Percentiles rank a stretch among this genome's conserved stretches.
These are phyloP conservation scores for Nannoperca obscura DNA, from an alignment of 2,797 vertebrate species.

Conservation along the genomic window DNA sequence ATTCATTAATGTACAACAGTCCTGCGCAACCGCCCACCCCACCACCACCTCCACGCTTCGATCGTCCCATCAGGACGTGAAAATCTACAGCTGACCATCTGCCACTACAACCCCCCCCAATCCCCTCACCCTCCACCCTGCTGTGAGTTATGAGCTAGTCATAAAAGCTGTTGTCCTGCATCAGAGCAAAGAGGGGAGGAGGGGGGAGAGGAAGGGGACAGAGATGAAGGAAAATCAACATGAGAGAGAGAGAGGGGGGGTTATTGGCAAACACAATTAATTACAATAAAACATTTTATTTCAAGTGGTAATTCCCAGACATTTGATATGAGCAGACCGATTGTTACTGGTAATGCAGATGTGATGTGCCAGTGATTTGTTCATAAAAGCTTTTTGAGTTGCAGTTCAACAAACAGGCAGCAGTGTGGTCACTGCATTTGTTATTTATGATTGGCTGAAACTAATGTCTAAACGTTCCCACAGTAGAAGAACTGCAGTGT, in stretches of 20 bases:
- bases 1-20: conserved; percentile 46
- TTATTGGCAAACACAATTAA: conserved; percentile 22
- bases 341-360: not conserved
- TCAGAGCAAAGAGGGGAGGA: not conserved
- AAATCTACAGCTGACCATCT: conserved; percentile 41
- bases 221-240: not conserved
- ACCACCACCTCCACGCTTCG: conserved; percentile 30
- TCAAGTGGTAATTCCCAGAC: conserved; percentile 6
- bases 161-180: conserved; percentile 66
- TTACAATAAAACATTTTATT: conserved; percentile 4
- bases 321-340: conserved; percentile 5
- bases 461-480: not conserved
- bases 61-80: conserved; percentile 62
- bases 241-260: not conserved
- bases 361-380: not conserved
- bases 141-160: conserved; percentile 64
- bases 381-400: not conserved
- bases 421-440: not conserved
- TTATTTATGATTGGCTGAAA: not conserved
- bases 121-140: conserved; percentile 1
- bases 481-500: too few relatives aligned
- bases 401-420: not conserved
- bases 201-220: not conserved
- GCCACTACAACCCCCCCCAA: not conserved
- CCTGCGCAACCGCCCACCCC: not conserved